phyloP scores from a whole-genome alignment of 2,888 invertebrate genomes.

The Agonum fuliginosum region DNA sequence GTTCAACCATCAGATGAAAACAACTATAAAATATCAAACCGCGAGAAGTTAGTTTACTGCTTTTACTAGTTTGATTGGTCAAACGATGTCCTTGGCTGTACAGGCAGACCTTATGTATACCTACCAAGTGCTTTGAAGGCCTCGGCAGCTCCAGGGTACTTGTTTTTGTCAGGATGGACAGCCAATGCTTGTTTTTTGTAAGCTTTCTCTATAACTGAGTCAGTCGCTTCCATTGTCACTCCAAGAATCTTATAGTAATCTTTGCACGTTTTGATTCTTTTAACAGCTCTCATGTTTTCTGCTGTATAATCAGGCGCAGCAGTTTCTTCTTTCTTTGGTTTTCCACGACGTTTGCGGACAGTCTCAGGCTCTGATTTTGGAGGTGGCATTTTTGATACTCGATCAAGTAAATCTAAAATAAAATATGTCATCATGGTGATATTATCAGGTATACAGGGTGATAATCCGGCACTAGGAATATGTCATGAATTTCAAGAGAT shows the following conservation, averaged over 20 bases:
- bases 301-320: slow-evolving; percentile 79
- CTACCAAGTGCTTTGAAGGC: slow-evolving; percentile 93
- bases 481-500: no score
- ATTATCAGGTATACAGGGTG: no score
- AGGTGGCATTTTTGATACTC: slow-evolving; percentile 72
- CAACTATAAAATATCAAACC: no score
- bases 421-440: no score
- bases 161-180: slow-evolving; percentile 97
- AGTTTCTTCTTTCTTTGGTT: slow-evolving; percentile 69
- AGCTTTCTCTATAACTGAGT: slow-evolving; percentile 92
- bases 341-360: slow-evolving; percentile 68
- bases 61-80: no score
- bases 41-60: no score
- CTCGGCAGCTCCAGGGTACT: slow-evolving; percentile 95
- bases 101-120: no score
- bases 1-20: no score
- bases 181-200: slow-evolving; percentile 95
- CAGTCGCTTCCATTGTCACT: slow-evolving; percentile 89
- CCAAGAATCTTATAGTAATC: slow-evolving; percentile 97
- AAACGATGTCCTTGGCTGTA: no score
- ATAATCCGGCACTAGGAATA: no score
- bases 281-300: slow-evolving; percentile 83
- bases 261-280: slow-evolving; percentile 86
- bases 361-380: slow-evolving; percentile 70
- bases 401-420: slow-evolving; percentile 71